phyloP scores from a whole-genome alignment of 2,113 vertebrate genomes.

The Protobothrops flavoviridis region DNA sequence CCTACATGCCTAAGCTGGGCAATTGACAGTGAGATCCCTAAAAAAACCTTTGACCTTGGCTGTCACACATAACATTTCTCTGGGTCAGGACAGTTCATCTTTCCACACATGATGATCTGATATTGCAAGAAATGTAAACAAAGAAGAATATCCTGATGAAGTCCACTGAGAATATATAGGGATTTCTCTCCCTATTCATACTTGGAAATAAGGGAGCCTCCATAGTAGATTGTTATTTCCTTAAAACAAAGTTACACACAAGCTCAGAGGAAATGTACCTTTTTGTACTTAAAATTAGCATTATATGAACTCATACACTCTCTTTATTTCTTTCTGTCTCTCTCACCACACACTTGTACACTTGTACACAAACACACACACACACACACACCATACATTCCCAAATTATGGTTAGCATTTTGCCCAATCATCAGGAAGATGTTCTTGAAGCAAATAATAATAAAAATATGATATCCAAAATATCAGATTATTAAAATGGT shows the following conservation, averaged over 20 bases:
- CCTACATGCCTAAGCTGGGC: background rate
- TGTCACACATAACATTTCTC: background rate
- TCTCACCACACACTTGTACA: background rate
- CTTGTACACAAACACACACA: background rate
- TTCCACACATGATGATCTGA: background rate
- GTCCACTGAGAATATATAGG: background rate
- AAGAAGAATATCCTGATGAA: background rate
- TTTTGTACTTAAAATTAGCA: background rate
- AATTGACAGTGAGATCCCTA: background rate
- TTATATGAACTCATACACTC: background rate
- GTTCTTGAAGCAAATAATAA: background rate
- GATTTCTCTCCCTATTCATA: background rate
- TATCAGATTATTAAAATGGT: background rate
- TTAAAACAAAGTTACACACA: background rate
- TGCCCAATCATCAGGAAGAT: background rate
- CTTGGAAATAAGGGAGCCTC: background rate
- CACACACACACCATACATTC: background rate
- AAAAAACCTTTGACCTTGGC: background rate
- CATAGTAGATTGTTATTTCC: background rate
- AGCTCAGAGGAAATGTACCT: background rate
- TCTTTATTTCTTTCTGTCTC: background rate
- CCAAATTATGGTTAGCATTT: background rate
- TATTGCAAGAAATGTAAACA: background rate
- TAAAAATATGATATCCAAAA: background rate
- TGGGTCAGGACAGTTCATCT: background rate